Evolutionary conservation across 2,888 invertebrate species (phyloP), one percentile per base, ranked within the genome.

Genomic region (Anoncus sp.): DNA sequence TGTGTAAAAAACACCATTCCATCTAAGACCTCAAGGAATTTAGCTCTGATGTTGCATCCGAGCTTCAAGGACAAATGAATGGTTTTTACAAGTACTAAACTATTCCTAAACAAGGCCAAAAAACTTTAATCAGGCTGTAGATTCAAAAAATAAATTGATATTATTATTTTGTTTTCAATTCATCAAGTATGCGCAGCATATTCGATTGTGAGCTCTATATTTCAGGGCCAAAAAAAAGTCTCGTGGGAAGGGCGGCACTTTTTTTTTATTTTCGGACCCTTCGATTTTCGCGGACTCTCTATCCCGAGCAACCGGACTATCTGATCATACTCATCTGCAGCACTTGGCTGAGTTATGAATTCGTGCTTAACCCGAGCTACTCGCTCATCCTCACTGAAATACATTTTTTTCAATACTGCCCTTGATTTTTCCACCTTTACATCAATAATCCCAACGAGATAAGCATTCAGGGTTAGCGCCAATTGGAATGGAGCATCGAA

Each of bases 261-360:
- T 51, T 75, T 79, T 79, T 79, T 79, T 75, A 57, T 67, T 49
- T 31, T 51, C 51, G 60, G 57, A 71, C 57, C 38, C 57, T 35
- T 38, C 38, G 14, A 22, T 31, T 35, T 53, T n/a, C n/a, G 35
- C 63, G 38, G 51, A 12, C 51, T 31, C 43, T 43, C 55, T 47
- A 51, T 38, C 47, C 27, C 65, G 49, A 20, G 22, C 63, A 31
- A 35, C 75, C 47, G 47, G 51, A 76, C 79, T 82, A 80, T 83
- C 80, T 77, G 79, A 81, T 83, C 78, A 31, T 31, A 31, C 7
- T 31, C 7, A 31, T 31, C 31, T 7, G 31, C 7, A 4, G 31
- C 49, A 55, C 72, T 49, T 24, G 74, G 73, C 66, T 82, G 82
- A 83, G 82, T 83, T 84, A 83, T 84, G 82, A 82, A 83, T 82